Base-by-base conservation (phyloP, 2,113 vertebrate genomes). In the Microtus pennsylvanicus region DNA sequence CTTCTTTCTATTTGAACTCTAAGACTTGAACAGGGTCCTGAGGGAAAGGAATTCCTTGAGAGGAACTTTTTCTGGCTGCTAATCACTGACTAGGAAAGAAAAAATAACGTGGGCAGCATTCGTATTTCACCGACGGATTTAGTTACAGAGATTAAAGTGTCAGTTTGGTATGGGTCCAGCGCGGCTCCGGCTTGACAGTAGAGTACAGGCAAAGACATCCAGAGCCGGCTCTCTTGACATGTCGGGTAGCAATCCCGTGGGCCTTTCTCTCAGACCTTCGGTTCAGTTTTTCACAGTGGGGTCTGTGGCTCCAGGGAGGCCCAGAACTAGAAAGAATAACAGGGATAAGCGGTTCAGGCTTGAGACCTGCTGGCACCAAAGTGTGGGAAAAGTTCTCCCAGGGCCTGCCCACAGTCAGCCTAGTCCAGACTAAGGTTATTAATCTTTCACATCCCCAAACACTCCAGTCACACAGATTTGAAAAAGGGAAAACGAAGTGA, bases 341-440 rank as follows among this genome's bases (percentile, higher is more conserved):
- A 97, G 77, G 95, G 77, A 93, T 63, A 55, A 38, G 69, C 47
- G 87, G 91, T 90, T 86, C 72, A 89, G 96, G 86, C 94, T 83
- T 0, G 94, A 98, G 97, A 98, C 96, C 97, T 97, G 96, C 87
- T 98, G 97, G 97, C 97, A 97, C 96, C 75, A 19, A 91, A 97
- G 96, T 98, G 97, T 98, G 97, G 97, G 97, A 98, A 98, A 98
- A 82, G 93, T 95, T 97, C 97, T 96, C 82, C 75, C 74, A 89
- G 94, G 95, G 63, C 93, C 96, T 91, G 97, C 94, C 96, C 97
- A 97, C 96, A 97, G 96, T 90, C 94, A 65, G 96, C 91, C 97
- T 86, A 4, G 92, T 94, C 96, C 97, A 97, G 97, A 96, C 97
- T 17, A 5, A 95, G 94, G 97, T 96, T 95, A 98, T 98, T 98